Evolutionary conservation across 2,113 vertebrate genomes (phyloP).

Genomic region (Delphinapterus leucas): DNA sequence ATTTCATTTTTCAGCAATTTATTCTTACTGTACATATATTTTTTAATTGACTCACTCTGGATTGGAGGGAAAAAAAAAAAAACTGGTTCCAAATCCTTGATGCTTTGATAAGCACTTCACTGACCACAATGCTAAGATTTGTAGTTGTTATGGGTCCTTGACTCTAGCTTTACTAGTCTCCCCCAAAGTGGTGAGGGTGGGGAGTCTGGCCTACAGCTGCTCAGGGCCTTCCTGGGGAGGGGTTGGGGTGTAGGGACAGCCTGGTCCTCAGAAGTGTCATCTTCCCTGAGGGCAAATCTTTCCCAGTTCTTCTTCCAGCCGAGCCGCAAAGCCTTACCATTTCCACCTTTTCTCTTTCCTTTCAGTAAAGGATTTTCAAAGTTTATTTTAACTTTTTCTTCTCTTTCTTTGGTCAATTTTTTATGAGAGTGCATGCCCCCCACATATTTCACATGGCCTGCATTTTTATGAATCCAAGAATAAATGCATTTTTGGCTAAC

Average conservation of each 20-base stretch:
- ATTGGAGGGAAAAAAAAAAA: background rate
- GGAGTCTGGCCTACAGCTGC: background rate
- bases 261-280: background rate
- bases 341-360: background rate
- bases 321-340: background rate
- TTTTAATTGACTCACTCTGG: background rate
- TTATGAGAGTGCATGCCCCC: conserved; percentile 15
- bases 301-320: background rate
- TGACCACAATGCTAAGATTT: background rate
- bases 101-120: background rate
- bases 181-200: background rate
- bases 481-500: conserved; percentile 61
- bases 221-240: background rate
- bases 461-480: conserved; percentile 70
- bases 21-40: background rate
- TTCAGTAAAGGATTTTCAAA: background rate
- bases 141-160: background rate
- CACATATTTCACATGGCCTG: conserved; percentile 68
- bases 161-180: background rate
- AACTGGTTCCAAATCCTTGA: background rate
- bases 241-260: background rate
- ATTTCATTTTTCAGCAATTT: background rate
- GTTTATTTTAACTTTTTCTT: conserved; percentile 27
- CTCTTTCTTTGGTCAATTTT: background rate
- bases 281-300: background rate